A percentile compares a stretch with the other conserved stretches of the same genome.
phyloP scores from a whole-genome alignment of 1,140 invertebrate genomes.

The Medauroidea extradentata region DNA sequence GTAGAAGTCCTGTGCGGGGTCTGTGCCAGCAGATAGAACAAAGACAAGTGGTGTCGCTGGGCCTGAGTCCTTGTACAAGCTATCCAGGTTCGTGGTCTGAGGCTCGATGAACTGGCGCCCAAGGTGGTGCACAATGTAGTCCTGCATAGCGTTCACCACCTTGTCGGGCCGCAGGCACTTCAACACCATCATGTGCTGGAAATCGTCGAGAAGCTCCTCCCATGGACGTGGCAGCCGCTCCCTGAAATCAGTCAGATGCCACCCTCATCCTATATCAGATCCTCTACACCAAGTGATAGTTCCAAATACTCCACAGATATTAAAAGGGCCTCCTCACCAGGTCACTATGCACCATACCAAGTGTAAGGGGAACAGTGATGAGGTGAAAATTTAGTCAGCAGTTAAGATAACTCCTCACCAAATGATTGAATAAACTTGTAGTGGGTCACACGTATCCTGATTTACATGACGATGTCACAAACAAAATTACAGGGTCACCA shows the following conservation, averaged over 20 bases:
- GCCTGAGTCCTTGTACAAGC: constrained; percentile 61
- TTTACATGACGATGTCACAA: too few relatives aligned
- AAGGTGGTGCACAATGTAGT: constrained; percentile 54
- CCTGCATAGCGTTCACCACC: constrained; percentile 63
- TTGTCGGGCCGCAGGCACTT: constrained; percentile 71
- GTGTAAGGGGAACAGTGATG: too few relatives aligned
- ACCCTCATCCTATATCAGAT: too few relatives aligned
- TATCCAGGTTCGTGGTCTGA: constrained; percentile 57
- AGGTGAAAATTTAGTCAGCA: too few relatives aligned
- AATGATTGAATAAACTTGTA: too few relatives aligned
- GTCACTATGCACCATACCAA: too few relatives aligned
- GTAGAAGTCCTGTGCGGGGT: constrained; percentile 59
- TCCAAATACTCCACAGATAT: too few relatives aligned
- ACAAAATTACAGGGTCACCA: too few relatives aligned
- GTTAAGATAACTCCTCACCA: too few relatives aligned
- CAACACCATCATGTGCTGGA: constrained; percentile 65
- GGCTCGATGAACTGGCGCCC: constrained; percentile 63
- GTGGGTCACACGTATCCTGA: too few relatives aligned
- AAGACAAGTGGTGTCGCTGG: constrained; percentile 60
- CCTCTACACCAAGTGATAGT: too few relatives aligned
- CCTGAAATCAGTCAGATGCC: constrained; percentile 39
- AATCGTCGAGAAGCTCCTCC: constrained; percentile 50
- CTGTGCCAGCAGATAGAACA: constrained; percentile 64
- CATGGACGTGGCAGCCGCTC: constrained; percentile 52
- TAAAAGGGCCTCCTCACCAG: too few relatives aligned